These are phyloP conservation scores for Tyrannus savana DNA, from an alignment of 2,113 vertebrate genomes.

Conservation along the genomic window DNA sequence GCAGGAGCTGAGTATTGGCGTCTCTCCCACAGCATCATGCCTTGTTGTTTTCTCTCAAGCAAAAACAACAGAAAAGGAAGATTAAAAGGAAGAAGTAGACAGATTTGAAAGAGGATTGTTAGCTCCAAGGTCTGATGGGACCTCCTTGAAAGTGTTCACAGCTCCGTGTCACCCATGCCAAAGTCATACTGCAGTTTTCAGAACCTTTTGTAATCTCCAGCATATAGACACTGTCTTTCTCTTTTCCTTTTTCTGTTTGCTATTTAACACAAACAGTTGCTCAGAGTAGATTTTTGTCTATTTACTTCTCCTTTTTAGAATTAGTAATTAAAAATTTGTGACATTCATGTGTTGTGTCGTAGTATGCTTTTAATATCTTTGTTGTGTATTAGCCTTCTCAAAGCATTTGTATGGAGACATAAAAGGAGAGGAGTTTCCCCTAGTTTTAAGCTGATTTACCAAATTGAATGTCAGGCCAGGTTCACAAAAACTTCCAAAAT, in stretches of 20 bases:
- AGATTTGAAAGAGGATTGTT: constrained; percentile 41
- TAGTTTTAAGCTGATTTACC: constrained; percentile 1
- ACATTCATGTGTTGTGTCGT: not conserved
- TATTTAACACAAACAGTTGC: not conserved
- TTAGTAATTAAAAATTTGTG: not conserved
- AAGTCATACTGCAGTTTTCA: constrained; percentile 10
- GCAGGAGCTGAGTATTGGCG: constrained; percentile 59
- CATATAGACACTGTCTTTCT: not conserved
- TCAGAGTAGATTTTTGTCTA: not conserved
- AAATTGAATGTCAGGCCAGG: constrained; percentile 22
- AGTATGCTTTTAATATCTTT: not conserved
- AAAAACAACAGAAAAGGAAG: constrained; percentile 51
- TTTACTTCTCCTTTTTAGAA: not conserved
- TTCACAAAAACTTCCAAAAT: constrained; percentile 56
- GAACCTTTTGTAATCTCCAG: not conserved
- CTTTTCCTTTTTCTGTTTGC: not conserved
- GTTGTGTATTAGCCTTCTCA: not conserved
- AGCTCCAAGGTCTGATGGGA: constrained; percentile 33
- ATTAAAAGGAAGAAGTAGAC: constrained; percentile 56
- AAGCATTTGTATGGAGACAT: not conserved
- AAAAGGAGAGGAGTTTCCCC: not conserved
- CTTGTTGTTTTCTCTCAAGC: constrained; percentile 54
- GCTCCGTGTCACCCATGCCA: not conserved
- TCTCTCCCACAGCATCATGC: constrained; percentile 61
- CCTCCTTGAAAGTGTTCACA: not conserved